A percentile compares a stretch with the other conserved stretches of the same genome.
These are phyloP conservation scores for Brachyptera putata DNA, from an alignment of 2,888 invertebrate species.

Conservation along the genomic window DNA sequence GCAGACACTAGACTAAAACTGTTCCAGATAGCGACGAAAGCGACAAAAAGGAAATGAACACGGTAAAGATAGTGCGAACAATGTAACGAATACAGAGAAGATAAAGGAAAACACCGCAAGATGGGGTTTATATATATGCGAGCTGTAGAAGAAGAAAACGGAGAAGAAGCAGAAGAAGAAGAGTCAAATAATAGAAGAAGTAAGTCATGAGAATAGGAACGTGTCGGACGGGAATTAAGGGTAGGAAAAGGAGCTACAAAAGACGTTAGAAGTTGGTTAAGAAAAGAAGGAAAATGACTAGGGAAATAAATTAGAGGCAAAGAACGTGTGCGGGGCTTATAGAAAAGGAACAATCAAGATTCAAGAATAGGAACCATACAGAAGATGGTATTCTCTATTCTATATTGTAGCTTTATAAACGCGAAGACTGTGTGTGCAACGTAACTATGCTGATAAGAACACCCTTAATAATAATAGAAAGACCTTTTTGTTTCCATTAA, in stretches of 20 bases:
- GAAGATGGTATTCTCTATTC: too few relatives aligned
- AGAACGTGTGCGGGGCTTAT: constrained; percentile 8
- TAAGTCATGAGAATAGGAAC: constrained; percentile 15
- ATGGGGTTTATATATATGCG: too few relatives aligned
- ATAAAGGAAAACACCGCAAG: constrained; percentile 25
- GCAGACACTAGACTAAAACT: not conserved
- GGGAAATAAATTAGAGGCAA: constrained; percentile 22
- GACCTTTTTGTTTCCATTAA: not conserved
- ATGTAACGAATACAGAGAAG: constrained; percentile 21
- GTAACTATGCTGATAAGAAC: constrained; percentile 3
- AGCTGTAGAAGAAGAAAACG: too few relatives aligned
- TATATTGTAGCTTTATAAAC: too few relatives aligned
- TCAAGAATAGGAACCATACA: not conserved
- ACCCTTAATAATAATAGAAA: not conserved
- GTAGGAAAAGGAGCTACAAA: constrained; percentile 19
- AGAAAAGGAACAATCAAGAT: constrained; percentile 19
- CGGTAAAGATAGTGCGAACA: constrained; percentile 26
- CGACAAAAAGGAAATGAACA: constrained; percentile 28
- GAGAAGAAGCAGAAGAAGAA: constrained; percentile 1
- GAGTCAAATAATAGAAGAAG: constrained; percentile 1
- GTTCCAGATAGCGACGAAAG: constrained; percentile 2
- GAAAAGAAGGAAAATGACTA: constrained; percentile 23
- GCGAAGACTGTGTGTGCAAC: too few relatives aligned
- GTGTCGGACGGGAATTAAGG: constrained; percentile 23
- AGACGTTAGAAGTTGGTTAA: constrained; percentile 9